phyloP scores from a whole-genome alignment of 1,140 invertebrate species.

The Heliconius hermathena region DNA sequence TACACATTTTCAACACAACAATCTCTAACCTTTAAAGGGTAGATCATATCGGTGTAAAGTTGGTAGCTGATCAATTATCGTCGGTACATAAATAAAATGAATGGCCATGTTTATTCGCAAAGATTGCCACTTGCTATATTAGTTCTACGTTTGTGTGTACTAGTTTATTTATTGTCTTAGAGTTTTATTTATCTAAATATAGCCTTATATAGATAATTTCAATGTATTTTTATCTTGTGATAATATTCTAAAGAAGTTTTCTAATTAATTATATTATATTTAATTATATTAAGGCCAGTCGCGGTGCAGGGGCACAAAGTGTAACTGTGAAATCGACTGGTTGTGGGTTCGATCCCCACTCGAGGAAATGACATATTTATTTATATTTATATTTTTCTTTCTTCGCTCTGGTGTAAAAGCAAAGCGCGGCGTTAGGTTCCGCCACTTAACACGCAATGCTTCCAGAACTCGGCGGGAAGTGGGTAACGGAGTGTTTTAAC shows the following conservation, averaged over 20 bases:
- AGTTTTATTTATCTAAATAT: background rate
- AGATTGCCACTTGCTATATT: background rate
- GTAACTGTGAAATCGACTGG: no score
- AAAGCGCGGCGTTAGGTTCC: no score
- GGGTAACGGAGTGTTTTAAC: no score
- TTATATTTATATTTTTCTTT: no score
- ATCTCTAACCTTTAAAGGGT: constrained; percentile 26
- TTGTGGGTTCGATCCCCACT: no score
- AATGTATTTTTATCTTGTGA: background rate
- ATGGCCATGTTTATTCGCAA: background rate
- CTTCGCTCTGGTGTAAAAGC: no score
- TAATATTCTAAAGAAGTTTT: background rate
- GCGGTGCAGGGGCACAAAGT: no score
- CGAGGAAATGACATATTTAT: no score
- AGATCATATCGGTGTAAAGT: constrained; percentile 17
- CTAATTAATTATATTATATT: no score
- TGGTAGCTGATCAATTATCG: constrained; percentile 20
- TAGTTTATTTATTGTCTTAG: background rate
- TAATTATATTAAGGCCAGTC: no score
- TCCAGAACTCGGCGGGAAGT: no score
- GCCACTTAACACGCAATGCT: no score
- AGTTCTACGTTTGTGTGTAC: background rate
- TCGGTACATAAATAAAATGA: constrained; percentile 14
- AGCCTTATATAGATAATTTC: background rate
- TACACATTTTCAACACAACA: background rate